Base-by-base conservation (phyloP, 2,888 invertebrate species). In the Nomada hirtipes region DNA sequence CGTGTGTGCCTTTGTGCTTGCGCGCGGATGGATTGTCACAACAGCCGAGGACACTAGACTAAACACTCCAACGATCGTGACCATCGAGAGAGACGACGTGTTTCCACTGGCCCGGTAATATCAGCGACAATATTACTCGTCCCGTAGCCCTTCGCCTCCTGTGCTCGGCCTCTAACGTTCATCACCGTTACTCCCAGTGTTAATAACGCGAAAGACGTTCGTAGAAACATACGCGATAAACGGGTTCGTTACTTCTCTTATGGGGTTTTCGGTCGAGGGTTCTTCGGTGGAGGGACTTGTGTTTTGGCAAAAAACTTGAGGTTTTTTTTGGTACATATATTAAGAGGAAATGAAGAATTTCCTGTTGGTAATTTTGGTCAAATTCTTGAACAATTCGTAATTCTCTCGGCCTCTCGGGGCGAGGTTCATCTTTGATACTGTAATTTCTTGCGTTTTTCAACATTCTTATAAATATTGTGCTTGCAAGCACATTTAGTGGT, bases 11-110 rank as follows among this genome's bases (percentile, higher is more conserved):
- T 81, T 81, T 78, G 90, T 87, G 86, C 87, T 89, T 86, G 86
- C 87, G 86, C 90, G 88, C 88, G 89, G 91, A 91, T 91, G 90
- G 90, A 91, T 91, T 92, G 92, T 92, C 91, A 92, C 90, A 92
- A 92, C 90, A 92, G 86, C 87, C 83, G 84, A 90, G 86, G 89
- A 91, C 89, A 91, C 89, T 90, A 92, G 91, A 91, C 92, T 92
- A 92, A 92, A 92, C 92, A 92, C 91, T 92, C 90, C 85, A 89
- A 88, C 90, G 90, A 89, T 90, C 91, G 91, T 90, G 91, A 90
- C 90, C 91, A 87, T 86, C 88, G 90, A 84, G 87, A 85, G 79
- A 86, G 82, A 86, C 83, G 84, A 86, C 85, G 90, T 86, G 87
- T 88, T 90, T 87, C 88, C 84, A 88, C 87, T 82, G 87, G 80